Conservation (phyloP, 2,113 vertebrate species). For the Chloropsis hardwickii region DNA sequence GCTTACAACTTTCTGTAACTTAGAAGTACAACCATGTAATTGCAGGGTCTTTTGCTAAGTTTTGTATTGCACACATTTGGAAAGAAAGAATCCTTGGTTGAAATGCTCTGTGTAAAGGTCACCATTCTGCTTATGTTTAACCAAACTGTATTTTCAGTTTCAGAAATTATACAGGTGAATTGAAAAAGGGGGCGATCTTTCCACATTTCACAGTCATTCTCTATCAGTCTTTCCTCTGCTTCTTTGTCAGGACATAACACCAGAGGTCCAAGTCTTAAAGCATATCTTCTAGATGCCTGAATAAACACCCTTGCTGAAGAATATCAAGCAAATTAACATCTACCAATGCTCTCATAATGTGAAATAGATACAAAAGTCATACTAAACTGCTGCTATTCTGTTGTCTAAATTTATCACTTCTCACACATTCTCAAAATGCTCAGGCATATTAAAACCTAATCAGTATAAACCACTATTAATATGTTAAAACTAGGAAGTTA, state of each 20-base stretch:
- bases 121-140: not conserved
- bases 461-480: not conserved
- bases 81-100: not conserved
- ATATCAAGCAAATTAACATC: not conserved
- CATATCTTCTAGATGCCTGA: not conserved
- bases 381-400: not conserved
- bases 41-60: not conserved
- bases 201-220: not conserved
- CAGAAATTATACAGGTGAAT: not conserved
- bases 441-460: not conserved
- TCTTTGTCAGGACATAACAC: not conserved
- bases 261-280: not conserved
- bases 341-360: not conserved
- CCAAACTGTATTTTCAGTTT: not conserved
- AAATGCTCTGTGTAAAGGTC: not conserved
- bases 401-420: not conserved
- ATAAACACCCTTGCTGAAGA: not conserved
- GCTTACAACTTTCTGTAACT: not conserved
- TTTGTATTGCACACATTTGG: not conserved
- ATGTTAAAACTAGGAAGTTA: not conserved
- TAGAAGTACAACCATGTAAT: not conserved
- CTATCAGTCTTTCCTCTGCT: not conserved
- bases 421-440: not conserved
- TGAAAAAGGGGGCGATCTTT: not conserved
- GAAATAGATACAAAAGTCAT: not conserved